Conservation (phyloP, 2,888 invertebrate species). For the Zygogramma bicolorata region DNA sequence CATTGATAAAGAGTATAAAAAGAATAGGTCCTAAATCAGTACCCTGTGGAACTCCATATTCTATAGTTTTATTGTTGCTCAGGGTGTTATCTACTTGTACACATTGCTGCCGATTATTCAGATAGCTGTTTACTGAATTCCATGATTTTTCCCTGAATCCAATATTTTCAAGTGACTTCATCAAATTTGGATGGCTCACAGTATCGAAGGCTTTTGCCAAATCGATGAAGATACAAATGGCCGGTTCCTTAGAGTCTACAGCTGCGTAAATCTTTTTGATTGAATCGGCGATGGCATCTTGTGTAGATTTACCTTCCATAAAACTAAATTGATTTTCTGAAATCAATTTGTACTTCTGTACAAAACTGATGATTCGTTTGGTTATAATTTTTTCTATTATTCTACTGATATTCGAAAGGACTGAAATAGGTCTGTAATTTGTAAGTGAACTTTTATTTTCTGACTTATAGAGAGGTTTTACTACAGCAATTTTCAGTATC, state of each 20-base stretch:
- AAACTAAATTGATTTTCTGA: background rate
- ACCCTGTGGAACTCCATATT: constrained; percentile 13
- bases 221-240: constrained; percentile 23
- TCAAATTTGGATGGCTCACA: constrained; percentile 16
- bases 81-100: constrained; percentile 8
- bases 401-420: background rate
- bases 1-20: constrained; percentile 1
- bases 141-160: constrained; percentile 18
- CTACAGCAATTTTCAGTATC: background rate
- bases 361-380: background rate
- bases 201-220: too few relatives aligned
- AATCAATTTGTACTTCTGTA: background rate
- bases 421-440: background rate
- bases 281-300: background rate
- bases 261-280: constrained; percentile 1
- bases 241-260: constrained; percentile 5
- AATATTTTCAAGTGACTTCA: constrained; percentile 15
- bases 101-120: constrained; percentile 13
- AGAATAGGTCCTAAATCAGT: constrained; percentile 5
- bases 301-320: background rate
- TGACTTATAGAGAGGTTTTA: background rate
- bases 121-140: background rate
- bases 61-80: constrained; percentile 7
- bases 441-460: background rate
- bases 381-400: background rate